These are phyloP conservation scores for Schizothorax lantsangensis DNA, from an alignment of 2,797 vertebrate species.

Conservation along the genomic window DNA sequence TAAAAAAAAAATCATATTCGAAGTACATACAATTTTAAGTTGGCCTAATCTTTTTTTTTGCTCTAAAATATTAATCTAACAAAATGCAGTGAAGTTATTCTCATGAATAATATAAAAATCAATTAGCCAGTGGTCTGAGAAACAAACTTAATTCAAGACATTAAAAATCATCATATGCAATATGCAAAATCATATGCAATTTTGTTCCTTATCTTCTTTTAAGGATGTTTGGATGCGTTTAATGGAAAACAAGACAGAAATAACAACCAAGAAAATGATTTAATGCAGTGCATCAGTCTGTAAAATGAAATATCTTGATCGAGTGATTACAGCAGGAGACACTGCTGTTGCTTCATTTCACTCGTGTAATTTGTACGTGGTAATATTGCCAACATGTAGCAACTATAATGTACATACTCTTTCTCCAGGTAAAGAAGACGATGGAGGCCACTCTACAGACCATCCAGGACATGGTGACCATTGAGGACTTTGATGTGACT, in stretches of 20 bases:
- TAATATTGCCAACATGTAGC: background rate
- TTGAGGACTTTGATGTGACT: constrained; percentile 96
- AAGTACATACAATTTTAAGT: background rate
- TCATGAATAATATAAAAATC: background rate
- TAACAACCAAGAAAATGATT: background rate
- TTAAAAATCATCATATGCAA: background rate
- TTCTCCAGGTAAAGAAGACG: constrained; percentile 93
- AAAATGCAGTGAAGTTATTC: background rate
- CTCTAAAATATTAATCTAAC: background rate
- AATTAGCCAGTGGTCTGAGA: background rate
- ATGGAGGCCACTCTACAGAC: constrained; percentile 98
- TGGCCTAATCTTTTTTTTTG: background rate
- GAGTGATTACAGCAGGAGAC: background rate
- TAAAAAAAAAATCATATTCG: background rate
- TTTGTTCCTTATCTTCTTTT: background rate
- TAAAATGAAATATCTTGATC: background rate
- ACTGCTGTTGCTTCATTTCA: background rate
- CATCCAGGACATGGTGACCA: constrained; percentile 97
- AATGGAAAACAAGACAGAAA: background rate
- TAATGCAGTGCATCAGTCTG: background rate
- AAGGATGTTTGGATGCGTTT: background rate
- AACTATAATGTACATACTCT: background rate
- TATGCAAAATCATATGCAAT: background rate
- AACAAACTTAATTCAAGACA: background rate
- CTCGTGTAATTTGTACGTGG: background rate